A percentile compares a stretch with the other conserved stretches of the same genome.
Evolutionary conservation across 2,888 invertebrate genomes (phyloP).

Genomic region (Julus scanicus): DNA sequence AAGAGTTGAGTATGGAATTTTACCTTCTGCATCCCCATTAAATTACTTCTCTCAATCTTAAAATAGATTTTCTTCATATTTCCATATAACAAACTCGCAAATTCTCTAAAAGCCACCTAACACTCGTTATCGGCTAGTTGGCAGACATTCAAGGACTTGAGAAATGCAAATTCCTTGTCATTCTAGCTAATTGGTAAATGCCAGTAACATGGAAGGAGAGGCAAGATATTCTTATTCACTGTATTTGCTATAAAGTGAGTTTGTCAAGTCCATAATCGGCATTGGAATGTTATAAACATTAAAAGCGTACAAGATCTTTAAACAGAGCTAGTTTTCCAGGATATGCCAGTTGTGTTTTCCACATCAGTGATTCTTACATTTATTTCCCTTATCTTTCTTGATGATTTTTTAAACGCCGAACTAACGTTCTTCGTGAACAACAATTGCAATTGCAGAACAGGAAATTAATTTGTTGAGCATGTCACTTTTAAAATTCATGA

Average conservation of each 20-base stretch:
- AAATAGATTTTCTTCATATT: not conserved
- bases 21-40: not conserved
- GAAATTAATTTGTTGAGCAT: not conserved
- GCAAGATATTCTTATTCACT: not conserved
- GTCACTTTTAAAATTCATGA: not conserved
- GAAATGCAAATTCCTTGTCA: not conserved
- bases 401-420: too few species aligned
- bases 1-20: not conserved
- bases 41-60: not conserved
- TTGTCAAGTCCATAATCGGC: not conserved
- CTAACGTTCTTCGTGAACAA: not conserved
- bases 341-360: not conserved
- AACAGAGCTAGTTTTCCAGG: not conserved
- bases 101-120: not conserved
- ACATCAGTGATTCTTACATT: not conserved
- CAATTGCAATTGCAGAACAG: not conserved
- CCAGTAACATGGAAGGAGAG: not conserved
- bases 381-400: not conserved
- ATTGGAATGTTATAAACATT: not conserved
- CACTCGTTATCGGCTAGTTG: not conserved
- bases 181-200: not conserved
- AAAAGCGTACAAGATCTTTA: not conserved
- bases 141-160: conserved; percentile 20
- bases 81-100: not conserved
- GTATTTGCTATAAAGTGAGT: not conserved